Evolutionary conservation across 2,797 vertebrate species (phyloP).

Genomic region (Tinamus major): DNA sequence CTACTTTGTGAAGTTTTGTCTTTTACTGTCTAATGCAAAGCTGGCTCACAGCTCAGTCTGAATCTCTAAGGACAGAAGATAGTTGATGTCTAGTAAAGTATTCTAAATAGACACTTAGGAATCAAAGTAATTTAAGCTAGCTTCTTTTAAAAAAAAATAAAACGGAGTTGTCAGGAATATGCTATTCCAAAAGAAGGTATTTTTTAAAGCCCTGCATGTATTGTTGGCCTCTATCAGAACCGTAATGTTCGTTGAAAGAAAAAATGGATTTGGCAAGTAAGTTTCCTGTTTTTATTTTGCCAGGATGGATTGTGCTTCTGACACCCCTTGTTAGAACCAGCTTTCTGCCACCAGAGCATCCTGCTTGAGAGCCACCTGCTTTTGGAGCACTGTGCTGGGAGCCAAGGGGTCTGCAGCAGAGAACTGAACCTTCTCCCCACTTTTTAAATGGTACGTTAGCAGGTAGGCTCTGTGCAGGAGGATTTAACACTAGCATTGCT

Average conservation of each 20-base stretch:
- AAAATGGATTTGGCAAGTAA: neutral
- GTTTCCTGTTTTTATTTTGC: neutral
- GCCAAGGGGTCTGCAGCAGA: neutral
- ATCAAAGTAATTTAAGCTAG: neutral
- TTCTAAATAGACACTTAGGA: neutral
- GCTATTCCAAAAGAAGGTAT: neutral
- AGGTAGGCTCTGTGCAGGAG: fast-evolving
- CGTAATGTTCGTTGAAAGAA: neutral
- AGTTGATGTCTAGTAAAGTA: fast-evolving
- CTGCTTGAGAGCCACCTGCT: neutral
- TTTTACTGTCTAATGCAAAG: neutral
- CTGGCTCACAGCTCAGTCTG: neutral
- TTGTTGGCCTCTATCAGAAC: neutral
- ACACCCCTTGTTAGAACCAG: neutral
- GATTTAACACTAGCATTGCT: neutral
- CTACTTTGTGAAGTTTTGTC: neutral
- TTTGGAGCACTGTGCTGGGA: neutral
- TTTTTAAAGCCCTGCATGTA: neutral
- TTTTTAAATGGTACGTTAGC: neutral
- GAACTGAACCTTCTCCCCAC: fast-evolving
- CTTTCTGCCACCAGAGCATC: fast-evolving
- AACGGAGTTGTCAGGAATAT: neutral
- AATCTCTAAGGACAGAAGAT: neutral
- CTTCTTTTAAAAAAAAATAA: neutral
- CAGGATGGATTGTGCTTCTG: neutral